A percentile compares a stretch with the other conserved stretches of the same genome.
These are phyloP conservation scores for Ypsolopha scabrella DNA, from an alignment of 2,888 invertebrate genomes.

Conservation along the genomic window DNA sequence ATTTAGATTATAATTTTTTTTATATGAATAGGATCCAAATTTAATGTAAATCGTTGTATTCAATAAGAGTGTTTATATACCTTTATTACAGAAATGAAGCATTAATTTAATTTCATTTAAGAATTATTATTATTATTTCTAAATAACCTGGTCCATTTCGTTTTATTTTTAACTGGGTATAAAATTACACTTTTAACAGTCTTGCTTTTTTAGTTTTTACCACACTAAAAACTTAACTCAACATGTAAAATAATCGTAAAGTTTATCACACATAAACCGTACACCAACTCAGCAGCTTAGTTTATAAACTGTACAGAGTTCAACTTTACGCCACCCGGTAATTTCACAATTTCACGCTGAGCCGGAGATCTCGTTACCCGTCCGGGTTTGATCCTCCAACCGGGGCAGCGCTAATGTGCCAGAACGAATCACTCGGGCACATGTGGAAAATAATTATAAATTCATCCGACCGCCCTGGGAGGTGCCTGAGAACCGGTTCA, in stretches of 20 bases:
- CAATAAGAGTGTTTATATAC: no score
- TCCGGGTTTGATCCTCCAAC: slow-evolving; percentile 41
- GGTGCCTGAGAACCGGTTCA: slow-evolving; percentile 39
- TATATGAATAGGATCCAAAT: no score
- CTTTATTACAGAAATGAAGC: no score
- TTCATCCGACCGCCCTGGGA: slow-evolving; percentile 33
- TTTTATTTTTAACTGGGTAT: background rate
- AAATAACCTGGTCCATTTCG: background rate
- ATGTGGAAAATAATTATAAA: slow-evolving; percentile 62
- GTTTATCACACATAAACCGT: background rate
- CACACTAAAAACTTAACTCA: background rate
- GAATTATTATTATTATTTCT: background rate
- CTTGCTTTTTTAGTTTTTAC: no score
- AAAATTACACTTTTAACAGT: no score
- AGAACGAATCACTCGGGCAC: slow-evolving; percentile 54
- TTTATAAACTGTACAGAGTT: background rate
- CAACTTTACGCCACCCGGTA: slow-evolving; percentile 23
- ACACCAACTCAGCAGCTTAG: background rate
- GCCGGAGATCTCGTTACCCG: slow-evolving; percentile 55
- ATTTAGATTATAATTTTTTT: no score
- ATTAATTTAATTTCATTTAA: no score
- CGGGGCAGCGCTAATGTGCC: slow-evolving; percentile 50
- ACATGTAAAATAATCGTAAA: no score
- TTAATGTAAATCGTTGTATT: no score
- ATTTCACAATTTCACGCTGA: slow-evolving; percentile 66